These are phyloP conservation scores for Anguilla japonica DNA, from an alignment of 2,113 vertebrate species.

Conservation along the genomic window DNA sequence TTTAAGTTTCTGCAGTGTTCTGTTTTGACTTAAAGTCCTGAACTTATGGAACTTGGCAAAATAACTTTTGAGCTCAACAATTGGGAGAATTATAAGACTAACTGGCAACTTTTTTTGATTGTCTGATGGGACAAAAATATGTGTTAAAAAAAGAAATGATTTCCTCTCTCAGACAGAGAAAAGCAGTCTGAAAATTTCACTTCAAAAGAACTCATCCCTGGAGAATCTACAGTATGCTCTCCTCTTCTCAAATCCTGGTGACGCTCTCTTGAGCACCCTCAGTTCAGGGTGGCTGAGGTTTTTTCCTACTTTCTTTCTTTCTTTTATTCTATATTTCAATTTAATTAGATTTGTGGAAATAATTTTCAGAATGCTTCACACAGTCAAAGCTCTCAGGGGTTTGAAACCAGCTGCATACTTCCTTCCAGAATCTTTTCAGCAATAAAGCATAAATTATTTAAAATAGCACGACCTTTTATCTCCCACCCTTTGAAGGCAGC, in stretches of 20 bases:
- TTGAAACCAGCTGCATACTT: constrained; percentile 99
- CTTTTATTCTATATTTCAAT: constrained; percentile 56
- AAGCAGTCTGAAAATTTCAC: background rate
- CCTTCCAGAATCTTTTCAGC: constrained; percentile 99
- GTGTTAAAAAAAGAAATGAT: constrained; percentile 28
- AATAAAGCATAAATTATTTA: constrained; percentile 99
- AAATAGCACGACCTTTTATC: constrained; percentile 99
- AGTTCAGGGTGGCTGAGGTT: constrained; percentile 67
- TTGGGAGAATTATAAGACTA: background rate
- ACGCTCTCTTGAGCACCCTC: constrained; percentile 66
- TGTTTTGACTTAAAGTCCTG: background rate
- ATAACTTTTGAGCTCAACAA: constrained; percentile 4
- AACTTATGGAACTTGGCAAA: background rate
- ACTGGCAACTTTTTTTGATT: constrained; percentile 5
- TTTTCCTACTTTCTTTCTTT: constrained; percentile 46
- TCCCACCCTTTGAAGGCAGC: constrained; percentile 99
- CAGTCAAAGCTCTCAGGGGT: constrained; percentile 90
- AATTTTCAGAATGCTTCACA: constrained; percentile 83
- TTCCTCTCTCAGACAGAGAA: constrained; percentile 18
- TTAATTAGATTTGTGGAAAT: constrained; percentile 85
- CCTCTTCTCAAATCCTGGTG: constrained; percentile 54
- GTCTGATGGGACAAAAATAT: constrained; percentile 31
- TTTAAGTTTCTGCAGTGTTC: background rate
- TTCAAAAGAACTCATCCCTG: constrained; percentile 22
- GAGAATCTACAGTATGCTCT: constrained; percentile 41